Evolutionary conservation across 2,113 vertebrate species (phyloP).

Genomic region (Pogona vitticeps): DNA sequence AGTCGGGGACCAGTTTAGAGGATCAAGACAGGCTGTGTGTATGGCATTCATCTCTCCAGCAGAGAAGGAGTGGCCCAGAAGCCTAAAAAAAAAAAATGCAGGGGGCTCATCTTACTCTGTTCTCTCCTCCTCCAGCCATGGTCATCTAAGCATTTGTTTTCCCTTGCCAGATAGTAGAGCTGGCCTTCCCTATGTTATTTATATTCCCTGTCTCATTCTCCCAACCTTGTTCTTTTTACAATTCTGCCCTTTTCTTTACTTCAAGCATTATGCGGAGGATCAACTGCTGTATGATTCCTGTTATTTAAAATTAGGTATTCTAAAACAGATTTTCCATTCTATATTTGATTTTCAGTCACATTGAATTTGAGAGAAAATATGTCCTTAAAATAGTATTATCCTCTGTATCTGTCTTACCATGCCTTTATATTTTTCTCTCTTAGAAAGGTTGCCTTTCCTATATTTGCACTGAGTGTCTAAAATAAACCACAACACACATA

Average conservation of each 20-base stretch:
- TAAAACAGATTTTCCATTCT: neutral
- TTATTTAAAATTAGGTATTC: neutral
- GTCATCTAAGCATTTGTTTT: too few relatives aligned
- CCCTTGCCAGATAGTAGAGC: too few relatives aligned
- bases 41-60: too few relatives aligned
- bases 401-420: neutral
- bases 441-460: neutral
- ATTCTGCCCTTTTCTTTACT: neutral
- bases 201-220: neutral
- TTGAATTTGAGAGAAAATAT: neutral
- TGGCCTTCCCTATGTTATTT: neutral
- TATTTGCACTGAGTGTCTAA: neutral
- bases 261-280: neutral
- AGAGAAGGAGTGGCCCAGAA: too few relatives aligned
- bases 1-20: too few relatives aligned
- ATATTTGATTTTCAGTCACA: neutral
- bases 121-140: too few relatives aligned
- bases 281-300: neutral
- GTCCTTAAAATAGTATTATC: neutral
- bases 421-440: neutral
- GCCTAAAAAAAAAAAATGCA: too few relatives aligned
- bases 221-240: neutral
- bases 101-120: too few relatives aligned
- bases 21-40: too few relatives aligned
- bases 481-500: neutral